phyloP scores from a whole-genome alignment of 2,113 vertebrate species.

The Girardinichthys multiradiatus region DNA sequence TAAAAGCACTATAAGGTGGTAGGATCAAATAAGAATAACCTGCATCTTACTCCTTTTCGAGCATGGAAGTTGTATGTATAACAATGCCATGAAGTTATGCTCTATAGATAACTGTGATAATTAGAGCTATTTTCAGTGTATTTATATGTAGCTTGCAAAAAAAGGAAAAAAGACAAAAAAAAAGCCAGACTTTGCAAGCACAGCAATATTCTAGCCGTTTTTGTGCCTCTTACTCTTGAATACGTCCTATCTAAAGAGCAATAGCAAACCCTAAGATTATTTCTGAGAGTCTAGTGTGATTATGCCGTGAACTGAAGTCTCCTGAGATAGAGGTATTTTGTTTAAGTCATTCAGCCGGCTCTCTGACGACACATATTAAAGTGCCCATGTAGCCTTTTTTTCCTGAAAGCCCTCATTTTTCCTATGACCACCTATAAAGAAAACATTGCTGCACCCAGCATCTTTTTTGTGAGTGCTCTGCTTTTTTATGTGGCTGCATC shows the following conservation, averaged over 20 bases:
- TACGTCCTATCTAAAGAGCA: background rate
- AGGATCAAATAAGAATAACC: too few species aligned
- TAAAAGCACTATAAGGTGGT: too few species aligned
- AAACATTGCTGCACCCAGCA: background rate
- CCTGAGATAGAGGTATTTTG: background rate
- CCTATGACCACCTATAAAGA: background rate
- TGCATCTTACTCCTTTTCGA: too few species aligned
- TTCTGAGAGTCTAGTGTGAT: background rate
- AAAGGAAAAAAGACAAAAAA: too few species aligned
- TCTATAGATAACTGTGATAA: too few species aligned
- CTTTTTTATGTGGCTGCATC: background rate
- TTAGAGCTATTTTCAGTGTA: too few species aligned
- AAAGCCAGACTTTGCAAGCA: too few species aligned
- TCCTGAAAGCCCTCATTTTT: background rate
- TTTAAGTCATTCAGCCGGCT: background rate
- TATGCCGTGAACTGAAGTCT: background rate
- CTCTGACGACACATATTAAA: background rate
- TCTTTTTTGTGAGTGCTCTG: background rate
- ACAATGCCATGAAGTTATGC: too few species aligned
- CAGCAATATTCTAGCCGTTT: too few species aligned
- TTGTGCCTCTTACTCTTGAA: background rate
- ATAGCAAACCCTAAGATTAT: background rate
- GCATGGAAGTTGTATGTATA: too few species aligned
- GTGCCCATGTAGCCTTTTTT: background rate
- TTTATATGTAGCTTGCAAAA: too few species aligned